These are phyloP conservation scores for Falco peregrinus DNA, from an alignment of 2,797 vertebrate genomes.

Conservation along the genomic window DNA sequence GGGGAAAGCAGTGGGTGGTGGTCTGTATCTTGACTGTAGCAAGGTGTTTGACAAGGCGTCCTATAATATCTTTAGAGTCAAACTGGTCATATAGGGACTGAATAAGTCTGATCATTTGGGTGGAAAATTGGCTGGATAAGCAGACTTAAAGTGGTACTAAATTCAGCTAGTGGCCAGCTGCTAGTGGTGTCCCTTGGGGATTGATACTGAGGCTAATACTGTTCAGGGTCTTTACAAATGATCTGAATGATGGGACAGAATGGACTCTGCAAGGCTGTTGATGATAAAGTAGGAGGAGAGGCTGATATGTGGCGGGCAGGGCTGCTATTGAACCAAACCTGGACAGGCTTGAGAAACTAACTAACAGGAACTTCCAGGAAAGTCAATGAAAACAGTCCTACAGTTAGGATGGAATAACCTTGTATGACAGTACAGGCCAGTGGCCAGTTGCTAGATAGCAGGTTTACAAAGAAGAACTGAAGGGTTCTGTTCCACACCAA, in stretches of 20 bases:
- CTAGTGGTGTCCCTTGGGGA: not conserved
- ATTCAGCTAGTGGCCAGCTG: not conserved
- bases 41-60: not conserved
- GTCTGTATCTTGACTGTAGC: not conserved
- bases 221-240: not conserved
- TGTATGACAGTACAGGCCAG: not conserved
- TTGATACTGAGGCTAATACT: not conserved
- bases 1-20: not conserved
- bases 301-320: not conserved
- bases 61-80: not conserved
- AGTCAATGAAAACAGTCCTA: not conserved
- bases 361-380: not conserved
- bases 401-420: not conserved
- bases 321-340: not conserved
- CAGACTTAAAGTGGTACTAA: not conserved
- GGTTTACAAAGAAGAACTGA: not conserved
- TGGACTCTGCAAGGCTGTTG: not conserved
- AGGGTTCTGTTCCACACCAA: not conserved
- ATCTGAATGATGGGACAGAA: not conserved
- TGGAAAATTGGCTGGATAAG: not conserved
- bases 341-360: not conserved
- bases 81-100: not conserved
- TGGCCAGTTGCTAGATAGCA: not conserved
- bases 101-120: not conserved
- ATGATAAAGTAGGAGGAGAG: not conserved